Base-by-base conservation (phyloP, 2,888 invertebrate genomes). In the Imbricaverruca yamaguchii region DNA sequence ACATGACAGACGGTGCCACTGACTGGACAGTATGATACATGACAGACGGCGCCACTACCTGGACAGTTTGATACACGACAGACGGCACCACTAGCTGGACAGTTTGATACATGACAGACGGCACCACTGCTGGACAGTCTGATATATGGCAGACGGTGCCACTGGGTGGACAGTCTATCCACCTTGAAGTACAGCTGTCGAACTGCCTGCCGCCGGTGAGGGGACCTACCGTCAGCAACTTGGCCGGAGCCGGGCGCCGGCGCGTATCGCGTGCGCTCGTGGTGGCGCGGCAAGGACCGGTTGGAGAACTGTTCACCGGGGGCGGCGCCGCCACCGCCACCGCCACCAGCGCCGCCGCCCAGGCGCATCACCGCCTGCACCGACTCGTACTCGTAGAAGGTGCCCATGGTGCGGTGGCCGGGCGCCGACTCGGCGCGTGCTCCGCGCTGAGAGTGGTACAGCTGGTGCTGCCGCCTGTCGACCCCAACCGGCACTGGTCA, bases 361-460 rank as follows among this genome's bases (percentile, higher is more conserved):
- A 79, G n/a, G 4, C 57, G 79, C 80, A 84, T 83, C 81, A 84
- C 82, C 15, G 84, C 84, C 79, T 84, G 84, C 25, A 84, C 84
- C 77, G 83, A 83, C 82, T 84, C 84, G 80, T 84, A 84, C 82
- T 84, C 84, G 56, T 82, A 84, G 80, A 82, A 84, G 79, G 82
- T 83, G 82, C 82, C 83, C 39, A 82, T 82, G 9, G 84, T 83
- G 21, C 84, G 82, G 0, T 57, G 23, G 13, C 25, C 79, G 23
- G 79, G 13, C 59, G 18, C 23, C 11, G n/a, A 23, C 13, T 25
- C 79, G 55, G 23, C 23, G 12, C 79, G 57, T 7, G 25, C 25
- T 23, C 79, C n/a, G 25, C 79, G 79, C 57, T 79, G 79, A 23
- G 79, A 79, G 79, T 79, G 79, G 18, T 79, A 79, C 15, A 25